Conservation (phyloP, 2,797 vertebrate species). For the Erethizon dorsatum region DNA sequence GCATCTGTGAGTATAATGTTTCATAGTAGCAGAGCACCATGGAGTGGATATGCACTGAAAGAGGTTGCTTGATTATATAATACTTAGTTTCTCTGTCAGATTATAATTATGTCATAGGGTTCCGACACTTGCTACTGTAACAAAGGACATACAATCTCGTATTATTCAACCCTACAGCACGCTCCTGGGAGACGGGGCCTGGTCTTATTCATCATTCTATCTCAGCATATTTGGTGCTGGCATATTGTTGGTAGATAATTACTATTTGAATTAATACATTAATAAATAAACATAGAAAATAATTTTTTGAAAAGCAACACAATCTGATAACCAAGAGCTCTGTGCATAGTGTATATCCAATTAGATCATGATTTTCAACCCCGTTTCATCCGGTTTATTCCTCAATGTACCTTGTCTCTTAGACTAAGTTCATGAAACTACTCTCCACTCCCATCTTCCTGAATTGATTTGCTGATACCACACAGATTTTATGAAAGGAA, state of each 20-base stretch:
- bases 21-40: slow-evolving; percentile 54
- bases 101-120: slow-evolving; percentile 79
- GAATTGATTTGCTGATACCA: neutral
- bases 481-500: neutral
- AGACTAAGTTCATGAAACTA: neutral
- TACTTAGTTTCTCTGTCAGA: slow-evolving; percentile 79
- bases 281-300: neutral
- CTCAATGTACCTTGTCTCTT: neutral
- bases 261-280: neutral
- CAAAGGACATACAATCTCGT: slow-evolving; percentile 22
- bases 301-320: neutral
- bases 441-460: neutral
- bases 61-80: slow-evolving; percentile 79
- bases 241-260: neutral
- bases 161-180: neutral
- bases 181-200: neutral
- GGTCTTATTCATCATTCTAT: neutral
- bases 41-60: slow-evolving; percentile 74
- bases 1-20: slow-evolving; percentile 82
- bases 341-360: neutral
- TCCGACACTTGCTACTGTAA: slow-evolving; percentile 78
- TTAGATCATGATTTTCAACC: neutral
- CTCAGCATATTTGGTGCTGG: neutral
- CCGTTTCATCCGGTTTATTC: neutral
- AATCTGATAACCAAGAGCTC: neutral